A percentile compares a stretch with the other conserved stretches of the same genome.
These are phyloP conservation scores for Eueides isabella DNA, from an alignment of 1,140 invertebrate species.

Conservation along the genomic window DNA sequence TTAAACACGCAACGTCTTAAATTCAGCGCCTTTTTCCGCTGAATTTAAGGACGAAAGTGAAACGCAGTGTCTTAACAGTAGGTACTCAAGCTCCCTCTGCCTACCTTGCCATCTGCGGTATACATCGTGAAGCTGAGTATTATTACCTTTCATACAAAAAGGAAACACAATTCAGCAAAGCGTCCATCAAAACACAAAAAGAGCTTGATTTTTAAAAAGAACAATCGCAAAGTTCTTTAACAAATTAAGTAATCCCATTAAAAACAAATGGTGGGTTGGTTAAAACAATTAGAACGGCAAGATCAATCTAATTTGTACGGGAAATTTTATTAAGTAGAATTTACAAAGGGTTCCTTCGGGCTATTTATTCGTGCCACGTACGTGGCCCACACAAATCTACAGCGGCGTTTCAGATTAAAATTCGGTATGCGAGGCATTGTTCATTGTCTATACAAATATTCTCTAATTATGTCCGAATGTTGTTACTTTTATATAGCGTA, in stretches of 20 bases:
- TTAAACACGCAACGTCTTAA: too few relatives aligned
- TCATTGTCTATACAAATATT: conserved; percentile 55
- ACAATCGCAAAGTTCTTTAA: conserved; percentile 20
- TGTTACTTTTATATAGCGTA: not conserved
- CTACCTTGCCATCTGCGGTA: too few relatives aligned
- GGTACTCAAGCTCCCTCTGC: too few relatives aligned
- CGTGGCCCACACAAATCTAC: conserved; percentile 50
- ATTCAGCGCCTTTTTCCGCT: too few relatives aligned
- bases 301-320: conserved; percentile 39
- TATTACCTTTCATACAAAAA: not conserved
- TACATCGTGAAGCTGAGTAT: too few relatives aligned
- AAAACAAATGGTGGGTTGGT: conserved; percentile 23
- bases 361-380: conserved; percentile 57
- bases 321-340: conserved; percentile 39
- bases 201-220: conserved; percentile 15
- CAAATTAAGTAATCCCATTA: conserved; percentile 29
- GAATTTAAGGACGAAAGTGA: too few relatives aligned
- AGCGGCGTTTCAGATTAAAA: conserved; percentile 50
- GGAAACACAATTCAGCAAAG: not conserved
- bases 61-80: too few relatives aligned
- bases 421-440: conserved; percentile 56
- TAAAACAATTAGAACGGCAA: conserved; percentile 36
- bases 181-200: not conserved
- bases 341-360: conserved; percentile 26
- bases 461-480: not conserved